These are phyloP conservation scores for Zeugodacus cucurbitae DNA, from an alignment of 1,140 invertebrate genomes.

Conservation along the genomic window DNA sequence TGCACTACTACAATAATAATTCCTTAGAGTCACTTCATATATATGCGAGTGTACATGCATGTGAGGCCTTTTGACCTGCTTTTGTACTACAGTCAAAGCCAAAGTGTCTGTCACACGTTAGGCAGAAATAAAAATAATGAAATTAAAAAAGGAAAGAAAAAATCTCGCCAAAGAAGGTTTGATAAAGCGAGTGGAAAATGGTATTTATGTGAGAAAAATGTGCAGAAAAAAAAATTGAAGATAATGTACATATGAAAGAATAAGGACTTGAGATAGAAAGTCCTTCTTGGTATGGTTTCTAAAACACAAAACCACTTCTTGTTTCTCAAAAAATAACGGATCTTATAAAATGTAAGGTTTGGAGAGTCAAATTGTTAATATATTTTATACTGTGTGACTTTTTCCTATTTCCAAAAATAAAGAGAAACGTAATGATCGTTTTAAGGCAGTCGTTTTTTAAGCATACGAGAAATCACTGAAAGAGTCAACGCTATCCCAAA, in stretches of 20 bases:
- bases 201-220: neutral
- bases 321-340: no score
- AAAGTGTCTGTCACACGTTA: conserved; percentile 16
- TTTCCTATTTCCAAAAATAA: no score
- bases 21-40: conserved; percentile 30
- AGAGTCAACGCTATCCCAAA: no score
- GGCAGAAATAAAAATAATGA: neutral
- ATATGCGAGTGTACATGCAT: neutral
- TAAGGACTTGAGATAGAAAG: neutral
- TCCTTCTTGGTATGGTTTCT: no score
- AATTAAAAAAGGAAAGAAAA: neutral
- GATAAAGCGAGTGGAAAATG: neutral
- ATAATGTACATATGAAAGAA: neutral
- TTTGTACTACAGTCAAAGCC: conserved; percentile 1
- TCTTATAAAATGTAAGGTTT: no score
- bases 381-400: no score
- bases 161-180: neutral
- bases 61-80: conserved; percentile 32
- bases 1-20: neutral
- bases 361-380: no score
- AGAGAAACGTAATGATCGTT: no score
- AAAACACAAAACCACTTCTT: no score
- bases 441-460: no score
- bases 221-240: neutral
- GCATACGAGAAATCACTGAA: no score